Conservation (phyloP, 2,113 vertebrate genomes). For the Tetrao urogallus region DNA sequence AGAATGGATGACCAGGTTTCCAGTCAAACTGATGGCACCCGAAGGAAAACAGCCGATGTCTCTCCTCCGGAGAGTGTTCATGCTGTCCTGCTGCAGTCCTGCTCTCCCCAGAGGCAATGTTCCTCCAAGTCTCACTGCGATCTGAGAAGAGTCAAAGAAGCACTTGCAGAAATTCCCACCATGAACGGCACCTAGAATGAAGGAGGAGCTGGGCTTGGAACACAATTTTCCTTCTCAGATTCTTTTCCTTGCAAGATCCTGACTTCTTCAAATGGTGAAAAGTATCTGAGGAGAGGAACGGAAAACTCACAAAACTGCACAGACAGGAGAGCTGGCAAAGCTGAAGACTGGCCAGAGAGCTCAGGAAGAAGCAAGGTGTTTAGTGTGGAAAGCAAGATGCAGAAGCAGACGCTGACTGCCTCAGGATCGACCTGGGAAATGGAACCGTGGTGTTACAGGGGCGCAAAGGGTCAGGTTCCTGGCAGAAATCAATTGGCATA, state of each 20-base stretch:
- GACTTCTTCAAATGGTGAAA: not conserved
- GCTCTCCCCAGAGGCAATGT: not conserved
- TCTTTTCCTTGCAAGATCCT: not conserved
- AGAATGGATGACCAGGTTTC: not conserved
- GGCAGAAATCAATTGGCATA: not conserved
- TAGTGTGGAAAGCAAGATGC: not conserved
- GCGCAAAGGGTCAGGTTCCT: not conserved
- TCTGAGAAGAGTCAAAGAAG: not conserved
- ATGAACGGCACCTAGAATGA: not conserved
- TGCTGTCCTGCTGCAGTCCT: not conserved
- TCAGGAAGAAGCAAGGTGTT: not conserved
- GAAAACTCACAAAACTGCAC: not conserved
- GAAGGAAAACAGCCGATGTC: not conserved
- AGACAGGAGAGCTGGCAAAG: not conserved
- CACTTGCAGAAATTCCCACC: not conserved
- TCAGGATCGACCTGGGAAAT: not conserved
- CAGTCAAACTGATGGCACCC: not conserved
- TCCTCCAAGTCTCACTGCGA: not conserved
- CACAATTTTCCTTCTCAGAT: not conserved
- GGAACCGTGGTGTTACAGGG: accelerated
- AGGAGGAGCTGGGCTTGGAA: not conserved
- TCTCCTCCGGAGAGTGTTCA: not conserved
- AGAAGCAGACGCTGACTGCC: not conserved
- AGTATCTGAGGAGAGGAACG: not conserved
- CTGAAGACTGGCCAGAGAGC: not conserved